Percentiles rank a stretch among this genome's conserved stretches.
These are phyloP conservation scores for Zalophus californianus DNA, from an alignment of 2,797 vertebrate genomes.

Conservation along the genomic window DNA sequence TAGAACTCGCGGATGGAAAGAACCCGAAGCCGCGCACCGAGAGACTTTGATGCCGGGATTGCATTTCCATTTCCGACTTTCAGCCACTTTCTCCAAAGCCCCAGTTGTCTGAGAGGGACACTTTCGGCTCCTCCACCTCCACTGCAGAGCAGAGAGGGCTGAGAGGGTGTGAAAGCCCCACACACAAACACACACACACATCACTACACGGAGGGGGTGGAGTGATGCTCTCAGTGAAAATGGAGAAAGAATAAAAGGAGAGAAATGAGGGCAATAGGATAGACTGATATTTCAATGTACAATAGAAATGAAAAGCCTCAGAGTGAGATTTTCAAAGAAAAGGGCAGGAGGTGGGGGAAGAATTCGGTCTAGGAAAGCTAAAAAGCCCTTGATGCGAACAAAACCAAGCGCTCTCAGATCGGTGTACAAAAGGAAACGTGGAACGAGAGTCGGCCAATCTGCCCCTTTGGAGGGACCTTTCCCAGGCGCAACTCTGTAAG, in stretches of 20 bases:
- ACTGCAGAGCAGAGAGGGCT: not conserved
- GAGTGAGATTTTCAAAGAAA: conserved; percentile 38
- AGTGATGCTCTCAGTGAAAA: not conserved
- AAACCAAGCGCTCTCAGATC: not conserved
- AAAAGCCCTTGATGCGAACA: not conserved
- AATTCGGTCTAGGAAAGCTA: not conserved
- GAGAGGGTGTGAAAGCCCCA: not conserved
- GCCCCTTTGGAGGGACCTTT: not conserved
- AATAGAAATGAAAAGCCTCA: conserved; percentile 12
- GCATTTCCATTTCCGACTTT: conserved; percentile 10
- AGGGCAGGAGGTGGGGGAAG: no score
- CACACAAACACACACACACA: conserved; percentile 23
- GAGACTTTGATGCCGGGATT: conserved; percentile 29
- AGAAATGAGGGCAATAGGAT: not conserved
- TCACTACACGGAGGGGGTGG: not conserved
- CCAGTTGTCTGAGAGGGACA: not conserved
- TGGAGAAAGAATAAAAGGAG: conserved; percentile 16
- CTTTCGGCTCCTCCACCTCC: not conserved
- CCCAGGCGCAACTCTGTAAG: not conserved
- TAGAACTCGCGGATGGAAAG: not conserved
- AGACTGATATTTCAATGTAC: conserved; percentile 12
- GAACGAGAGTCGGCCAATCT: not conserved
- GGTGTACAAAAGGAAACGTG: not conserved
- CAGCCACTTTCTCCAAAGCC: not conserved
- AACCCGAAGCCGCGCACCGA: not conserved